Base-by-base conservation (phyloP, 1,140 invertebrate species). In the Rhopalosiphum maidis region DNA sequence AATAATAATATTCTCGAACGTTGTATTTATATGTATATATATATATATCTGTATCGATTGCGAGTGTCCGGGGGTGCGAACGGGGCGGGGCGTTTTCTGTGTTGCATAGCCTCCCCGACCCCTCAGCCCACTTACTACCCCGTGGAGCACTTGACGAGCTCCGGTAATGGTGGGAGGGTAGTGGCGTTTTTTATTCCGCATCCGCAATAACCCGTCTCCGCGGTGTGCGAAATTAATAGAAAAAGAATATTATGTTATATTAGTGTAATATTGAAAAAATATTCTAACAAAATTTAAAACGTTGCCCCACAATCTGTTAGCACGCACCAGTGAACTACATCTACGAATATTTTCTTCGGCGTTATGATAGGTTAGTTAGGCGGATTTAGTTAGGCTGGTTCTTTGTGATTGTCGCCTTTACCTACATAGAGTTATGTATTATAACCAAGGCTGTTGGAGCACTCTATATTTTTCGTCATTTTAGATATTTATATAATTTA, bases 41-140 rank as follows among this genome's bases (percentile, higher is more conserved):
- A 88, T 89, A 55, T 88, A 88, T 91, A 91, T 91, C 90, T 91
- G 90, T 91, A 91, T 91, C 90, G 90, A 91, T 91, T 82, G 41
- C 37, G 11, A 46, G 60, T 41, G 90, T 77, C 90, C 90, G 43
- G 90, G 90, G 89, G 54, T 35, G 60, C 37, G 43, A 91, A n/a
- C 25, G 90, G 90, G 60, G 90, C 41, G 90, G 90, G 25, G 90
- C 43, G 23, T 46, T n/a, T 30, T 91, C 41, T 82, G 43, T 82
- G 90, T 91, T 91, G 90, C 90, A 91, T 91, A 82, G 30, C 43
- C 30, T 37, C 23, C 25, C 90, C 41, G 0, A 25, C 25, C 37
- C 6, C 23, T 51, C 15, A 51, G 21, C 9, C 25, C 60, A 15
- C 30, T 30, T 21, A 8, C 83, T 2, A 41, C 37, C 35, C 35